Evolutionary conservation across 2,888 invertebrate species (phyloP).

Genomic region (Ichneumoninae sp.): DNA sequence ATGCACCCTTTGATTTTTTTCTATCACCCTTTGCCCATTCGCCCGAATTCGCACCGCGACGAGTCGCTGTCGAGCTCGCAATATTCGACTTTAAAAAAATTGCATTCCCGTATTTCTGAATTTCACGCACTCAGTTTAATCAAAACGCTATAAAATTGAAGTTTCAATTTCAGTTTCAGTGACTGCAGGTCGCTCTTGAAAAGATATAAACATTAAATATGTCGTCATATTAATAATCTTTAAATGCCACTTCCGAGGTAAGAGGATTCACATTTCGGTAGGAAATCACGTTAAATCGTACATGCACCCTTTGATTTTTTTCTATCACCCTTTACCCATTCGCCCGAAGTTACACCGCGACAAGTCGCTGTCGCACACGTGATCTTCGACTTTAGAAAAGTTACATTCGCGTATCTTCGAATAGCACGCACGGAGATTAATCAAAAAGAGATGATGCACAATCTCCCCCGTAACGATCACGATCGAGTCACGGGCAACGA

Average conservation of each 20-base stretch:
- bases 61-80: conserved; percentile 22
- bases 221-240: background rate
- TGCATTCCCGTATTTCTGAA: background rate
- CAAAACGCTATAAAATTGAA: background rate
- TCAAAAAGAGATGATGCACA: conserved; percentile 63
- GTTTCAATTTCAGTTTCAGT: background rate
- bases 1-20: too few species aligned
- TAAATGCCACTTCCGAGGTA: background rate
- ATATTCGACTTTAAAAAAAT: conserved; percentile 32
- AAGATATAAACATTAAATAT: background rate
- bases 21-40: background rate
- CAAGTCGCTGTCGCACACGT: conserved; percentile 23
- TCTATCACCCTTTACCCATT: background rate
- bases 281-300: conserved; percentile 32
- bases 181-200: background rate
- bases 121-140: conserved; percentile 50
- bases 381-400: conserved; percentile 33
- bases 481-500: conserved; percentile 66
- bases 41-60: background rate
- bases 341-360: too few species aligned
- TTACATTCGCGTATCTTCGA: conserved; percentile 1
- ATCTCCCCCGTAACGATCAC: conserved; percentile 55
- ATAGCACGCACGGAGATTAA: conserved; percentile 51
- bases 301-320: background rate
- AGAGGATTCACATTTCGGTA: background rate